Conservation (phyloP, 1,140 invertebrate species). For the Tenebrio molitor region DNA sequence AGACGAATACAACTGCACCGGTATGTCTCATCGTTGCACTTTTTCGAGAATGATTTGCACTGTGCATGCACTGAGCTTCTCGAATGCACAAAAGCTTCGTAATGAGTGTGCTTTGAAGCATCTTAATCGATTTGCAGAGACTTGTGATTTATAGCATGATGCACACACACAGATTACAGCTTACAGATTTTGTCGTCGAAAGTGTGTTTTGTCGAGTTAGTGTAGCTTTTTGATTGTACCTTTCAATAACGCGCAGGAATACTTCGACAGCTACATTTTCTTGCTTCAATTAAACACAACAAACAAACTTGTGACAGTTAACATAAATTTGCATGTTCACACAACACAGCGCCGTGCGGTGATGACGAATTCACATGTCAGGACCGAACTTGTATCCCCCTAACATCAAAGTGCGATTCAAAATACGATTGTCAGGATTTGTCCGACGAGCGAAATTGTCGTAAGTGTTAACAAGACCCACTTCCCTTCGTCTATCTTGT, state of each 20-base stretch:
- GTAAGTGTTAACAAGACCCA: slow-evolving; percentile 60
- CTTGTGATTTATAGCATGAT: slow-evolving; percentile 27
- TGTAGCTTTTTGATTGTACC: slow-evolving; percentile 12
- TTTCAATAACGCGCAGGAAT: slow-evolving; percentile 7
- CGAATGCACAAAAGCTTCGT: slow-evolving; percentile 29
- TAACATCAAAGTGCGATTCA: slow-evolving; percentile 70
- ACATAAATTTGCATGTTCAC: slow-evolving; percentile 59
- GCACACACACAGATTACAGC: too few species aligned
- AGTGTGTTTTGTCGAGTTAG: slow-evolving; percentile 24
- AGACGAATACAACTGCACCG: slow-evolving; percentile 72
- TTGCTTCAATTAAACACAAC: slow-evolving; percentile 35
- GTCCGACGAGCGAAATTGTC: slow-evolving; percentile 70
- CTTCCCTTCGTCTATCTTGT: background rate
- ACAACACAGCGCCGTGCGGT: slow-evolving; percentile 52
- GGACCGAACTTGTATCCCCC: slow-evolving; percentile 72
- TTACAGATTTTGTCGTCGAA: background rate
- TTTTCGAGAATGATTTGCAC: background rate
- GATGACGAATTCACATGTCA: slow-evolving; percentile 69
- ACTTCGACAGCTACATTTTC: slow-evolving; percentile 17
- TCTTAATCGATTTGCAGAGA: slow-evolving; percentile 2
- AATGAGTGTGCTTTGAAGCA: slow-evolving; percentile 23
- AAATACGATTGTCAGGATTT: slow-evolving; percentile 73
- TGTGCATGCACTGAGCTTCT: slow-evolving; percentile 18
- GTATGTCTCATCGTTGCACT: background rate
- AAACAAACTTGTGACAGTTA: slow-evolving; percentile 34